A percentile compares a stretch with the other conserved stretches of the same genome.
Evolutionary conservation across 2,888 invertebrate species (phyloP).

Genomic region (Oasisia sp.): DNA sequence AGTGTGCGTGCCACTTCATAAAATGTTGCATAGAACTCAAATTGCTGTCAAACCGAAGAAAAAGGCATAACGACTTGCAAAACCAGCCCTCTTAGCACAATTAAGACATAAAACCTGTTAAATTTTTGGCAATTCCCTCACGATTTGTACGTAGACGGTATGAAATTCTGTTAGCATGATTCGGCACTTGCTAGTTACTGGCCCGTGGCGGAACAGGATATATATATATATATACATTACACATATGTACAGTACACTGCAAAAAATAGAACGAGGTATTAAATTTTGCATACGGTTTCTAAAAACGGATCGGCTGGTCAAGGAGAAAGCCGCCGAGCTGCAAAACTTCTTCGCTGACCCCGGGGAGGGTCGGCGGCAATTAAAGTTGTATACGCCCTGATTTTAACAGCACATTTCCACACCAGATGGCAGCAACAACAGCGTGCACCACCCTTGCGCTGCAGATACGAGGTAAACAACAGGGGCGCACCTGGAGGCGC

Average conservation of each 20-base stretch:
- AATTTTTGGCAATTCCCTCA: background rate
- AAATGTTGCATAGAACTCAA: slow-evolving; percentile 3
- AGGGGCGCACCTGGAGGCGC: background rate
- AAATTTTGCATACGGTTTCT: slow-evolving; percentile 4
- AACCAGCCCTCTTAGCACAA: background rate
- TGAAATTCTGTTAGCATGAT: background rate
- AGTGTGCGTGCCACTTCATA: background rate
- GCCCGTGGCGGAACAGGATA: background rate
- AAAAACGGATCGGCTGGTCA: background rate
- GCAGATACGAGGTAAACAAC: background rate
- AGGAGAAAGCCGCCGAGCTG: background rate
- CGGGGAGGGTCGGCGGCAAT: background rate
- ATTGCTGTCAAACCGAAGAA: background rate
- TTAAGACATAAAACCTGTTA: background rate
- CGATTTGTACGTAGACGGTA: background rate
- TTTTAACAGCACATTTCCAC: background rate
- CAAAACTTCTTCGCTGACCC: background rate
- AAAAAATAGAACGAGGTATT: slow-evolving; percentile 13
- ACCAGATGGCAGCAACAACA: background rate
- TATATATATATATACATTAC: background rate
- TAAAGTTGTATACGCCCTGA: background rate
- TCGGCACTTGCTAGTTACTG: background rate
- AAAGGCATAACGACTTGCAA: slow-evolving; percentile 3
- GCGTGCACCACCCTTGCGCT: background rate
- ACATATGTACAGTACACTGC: slow-evolving; percentile 17